A percentile compares a stretch with the other conserved stretches of the same genome.
These are phyloP conservation scores for Colostygia pectinataria DNA, from an alignment of 2,888 invertebrate genomes.

Conservation along the genomic window DNA sequence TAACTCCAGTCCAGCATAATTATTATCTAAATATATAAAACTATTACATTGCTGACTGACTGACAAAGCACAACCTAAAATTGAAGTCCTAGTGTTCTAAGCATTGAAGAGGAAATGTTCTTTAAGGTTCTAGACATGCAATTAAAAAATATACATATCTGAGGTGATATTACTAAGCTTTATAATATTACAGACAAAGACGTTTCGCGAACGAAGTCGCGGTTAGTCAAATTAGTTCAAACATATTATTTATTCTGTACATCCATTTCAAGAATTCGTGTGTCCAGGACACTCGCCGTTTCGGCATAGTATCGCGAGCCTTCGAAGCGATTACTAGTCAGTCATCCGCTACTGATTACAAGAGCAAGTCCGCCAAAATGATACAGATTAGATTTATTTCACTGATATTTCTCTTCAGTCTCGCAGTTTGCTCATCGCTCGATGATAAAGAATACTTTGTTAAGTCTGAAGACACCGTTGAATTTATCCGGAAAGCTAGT, in stretches of 20 bases:
- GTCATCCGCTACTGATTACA: not conserved
- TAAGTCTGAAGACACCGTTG: slow-evolving; percentile 23
- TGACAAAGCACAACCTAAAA: too few relatives aligned
- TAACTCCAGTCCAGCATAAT: too few relatives aligned
- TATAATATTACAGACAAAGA: too few relatives aligned
- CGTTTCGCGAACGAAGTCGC: too few relatives aligned
- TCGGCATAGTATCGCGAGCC: slow-evolving; percentile 28
- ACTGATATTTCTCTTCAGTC: slow-evolving; percentile 32
- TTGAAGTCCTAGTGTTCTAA: too few relatives aligned
- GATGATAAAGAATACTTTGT: slow-evolving; percentile 39
- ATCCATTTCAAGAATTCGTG: slow-evolving; percentile 2
- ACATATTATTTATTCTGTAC: slow-evolving; percentile 6
- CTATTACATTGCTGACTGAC: too few relatives aligned
- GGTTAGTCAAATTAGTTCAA: not conserved
- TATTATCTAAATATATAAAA: too few relatives aligned
- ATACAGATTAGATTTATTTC: slow-evolving; percentile 18
- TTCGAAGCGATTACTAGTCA: slow-evolving; percentile 17
- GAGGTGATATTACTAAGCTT: too few relatives aligned
- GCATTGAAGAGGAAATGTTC: too few relatives aligned
- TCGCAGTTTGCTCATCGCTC: slow-evolving; percentile 23
- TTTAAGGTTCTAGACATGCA: too few relatives aligned
- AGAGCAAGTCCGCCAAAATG: slow-evolving; percentile 17
- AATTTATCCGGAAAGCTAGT: not conserved
- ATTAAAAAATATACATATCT: too few relatives aligned
- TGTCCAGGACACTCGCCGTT: slow-evolving; percentile 8